Evolutionary conservation across 2,113 vertebrate genomes (phyloP).

Genomic region (Epinephelus lanceolatus): DNA sequence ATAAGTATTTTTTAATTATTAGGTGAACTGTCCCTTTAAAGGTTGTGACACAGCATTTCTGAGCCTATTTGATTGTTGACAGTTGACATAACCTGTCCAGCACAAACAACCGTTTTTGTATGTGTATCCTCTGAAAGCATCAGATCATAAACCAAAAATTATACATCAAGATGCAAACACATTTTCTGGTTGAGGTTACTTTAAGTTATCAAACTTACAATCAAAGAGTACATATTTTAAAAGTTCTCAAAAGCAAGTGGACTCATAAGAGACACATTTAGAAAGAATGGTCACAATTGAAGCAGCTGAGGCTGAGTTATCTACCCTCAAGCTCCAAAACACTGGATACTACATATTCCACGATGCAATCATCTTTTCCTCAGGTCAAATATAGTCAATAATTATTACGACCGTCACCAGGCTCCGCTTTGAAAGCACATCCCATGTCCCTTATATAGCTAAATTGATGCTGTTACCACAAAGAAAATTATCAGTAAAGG

Average conservation of each 20-base stretch:
- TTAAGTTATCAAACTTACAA: not conserved
- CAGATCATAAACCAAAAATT: too few relatives aligned
- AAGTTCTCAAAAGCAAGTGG: not conserved
- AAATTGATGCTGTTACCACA: not conserved
- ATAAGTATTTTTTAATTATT: too few relatives aligned
- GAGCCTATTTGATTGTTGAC: not conserved
- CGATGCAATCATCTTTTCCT: not conserved
- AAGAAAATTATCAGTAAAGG: too few relatives aligned
- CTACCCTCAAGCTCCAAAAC: not conserved
- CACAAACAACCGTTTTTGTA: not conserved
- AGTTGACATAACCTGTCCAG: not conserved
- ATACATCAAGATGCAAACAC: not conserved
- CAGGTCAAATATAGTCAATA: not conserved
- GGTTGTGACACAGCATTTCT: not conserved
- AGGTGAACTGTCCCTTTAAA: too few relatives aligned
- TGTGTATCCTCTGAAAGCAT: not conserved
- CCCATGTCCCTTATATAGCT: not conserved
- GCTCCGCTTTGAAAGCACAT: not conserved
- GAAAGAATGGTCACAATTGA: not conserved
- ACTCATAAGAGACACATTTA: not conserved
- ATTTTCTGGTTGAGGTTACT: not conserved
- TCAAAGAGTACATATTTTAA: not conserved
- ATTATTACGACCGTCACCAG: not conserved
- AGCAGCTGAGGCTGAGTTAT: not conserved
- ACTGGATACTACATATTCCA: not conserved